A percentile compares a stretch with the other conserved stretches of the same genome.
phyloP scores from a whole-genome alignment of 2,888 invertebrate genomes.

The Ferrisia virgata region DNA sequence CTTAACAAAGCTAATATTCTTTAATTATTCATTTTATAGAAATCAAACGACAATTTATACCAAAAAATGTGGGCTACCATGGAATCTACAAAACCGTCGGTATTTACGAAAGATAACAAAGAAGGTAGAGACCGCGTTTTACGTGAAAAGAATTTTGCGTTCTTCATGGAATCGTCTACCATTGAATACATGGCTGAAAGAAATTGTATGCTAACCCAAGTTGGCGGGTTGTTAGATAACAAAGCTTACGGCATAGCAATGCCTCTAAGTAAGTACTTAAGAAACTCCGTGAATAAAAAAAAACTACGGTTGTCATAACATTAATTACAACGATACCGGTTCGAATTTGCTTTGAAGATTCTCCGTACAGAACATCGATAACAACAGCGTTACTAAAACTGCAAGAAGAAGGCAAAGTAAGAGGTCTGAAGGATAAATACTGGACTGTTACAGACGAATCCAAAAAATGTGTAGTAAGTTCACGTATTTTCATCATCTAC shows the following conservation, averaged over 20 bases:
- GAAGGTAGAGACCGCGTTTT: conserved; percentile 83
- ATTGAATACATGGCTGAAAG: conserved; percentile 88
- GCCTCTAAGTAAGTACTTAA: conserved; percentile 71
- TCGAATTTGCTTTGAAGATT: conserved; percentile 52
- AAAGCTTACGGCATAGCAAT: conserved; percentile 93
- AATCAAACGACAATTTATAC: conserved; percentile 74
- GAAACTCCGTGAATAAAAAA: no score
- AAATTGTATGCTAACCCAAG: conserved; percentile 79
- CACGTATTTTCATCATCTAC: no score
- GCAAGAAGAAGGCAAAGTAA: conserved; percentile 82
- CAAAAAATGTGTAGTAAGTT: conserved; percentile 60
- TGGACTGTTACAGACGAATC: conserved; percentile 70
- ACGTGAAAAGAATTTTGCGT: conserved; percentile 83
- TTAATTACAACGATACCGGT: neutral
- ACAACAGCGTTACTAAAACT: conserved; percentile 84
- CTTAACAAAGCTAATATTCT: no score
- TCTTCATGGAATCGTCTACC: conserved; percentile 92
- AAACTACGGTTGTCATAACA: no score
- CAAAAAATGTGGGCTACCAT: conserved; percentile 90
- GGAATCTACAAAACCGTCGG: conserved; percentile 77
- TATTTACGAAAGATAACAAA: conserved; percentile 76
- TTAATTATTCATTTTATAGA: no score
- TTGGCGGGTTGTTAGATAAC: conserved; percentile 77
- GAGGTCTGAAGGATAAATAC: conserved; percentile 83
- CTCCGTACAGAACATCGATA: conserved; percentile 72